Evolutionary conservation across 2,888 invertebrate genomes (phyloP).

Genomic region (Chelonus formosanus): DNA sequence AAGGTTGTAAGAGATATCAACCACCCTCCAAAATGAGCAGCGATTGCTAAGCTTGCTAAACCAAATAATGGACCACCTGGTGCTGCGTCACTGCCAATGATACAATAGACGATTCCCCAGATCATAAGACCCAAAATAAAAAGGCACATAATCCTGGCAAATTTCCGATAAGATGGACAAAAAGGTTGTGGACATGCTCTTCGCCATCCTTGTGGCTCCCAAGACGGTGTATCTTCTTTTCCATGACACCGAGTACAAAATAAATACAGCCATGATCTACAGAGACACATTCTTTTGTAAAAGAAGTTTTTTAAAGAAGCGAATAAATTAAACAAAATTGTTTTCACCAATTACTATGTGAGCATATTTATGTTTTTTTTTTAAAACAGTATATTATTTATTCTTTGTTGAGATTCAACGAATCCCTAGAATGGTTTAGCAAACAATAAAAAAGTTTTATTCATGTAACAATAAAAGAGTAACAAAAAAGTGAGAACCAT

Average conservation of each 20-base stretch:
- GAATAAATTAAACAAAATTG: background rate
- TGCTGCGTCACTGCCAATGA: conserved; percentile 80
- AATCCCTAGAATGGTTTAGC: too few species aligned
- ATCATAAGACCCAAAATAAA: conserved; percentile 77
- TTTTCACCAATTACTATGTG: too few species aligned
- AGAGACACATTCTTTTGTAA: too few species aligned
- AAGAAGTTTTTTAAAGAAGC: too few species aligned
- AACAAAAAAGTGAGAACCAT: too few species aligned
- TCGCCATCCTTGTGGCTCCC: conserved; percentile 85
- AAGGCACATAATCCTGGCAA: conserved; percentile 79
- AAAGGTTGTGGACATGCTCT: conserved; percentile 84
- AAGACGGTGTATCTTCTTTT: conserved; percentile 74
- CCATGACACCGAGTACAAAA: conserved; percentile 85
- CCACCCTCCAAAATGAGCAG: conserved; percentile 85
- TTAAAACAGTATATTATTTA: too few species aligned
- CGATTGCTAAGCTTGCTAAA: conserved; percentile 77
- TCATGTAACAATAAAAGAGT: too few species aligned
- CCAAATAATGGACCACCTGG: conserved; percentile 86
- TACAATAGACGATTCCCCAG: conserved; percentile 80
- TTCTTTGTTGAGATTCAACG: too few species aligned
- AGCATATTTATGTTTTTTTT: too few species aligned
- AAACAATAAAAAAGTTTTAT: too few species aligned
- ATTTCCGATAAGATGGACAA: conserved; percentile 84
- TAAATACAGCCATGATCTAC: conserved; percentile 84
- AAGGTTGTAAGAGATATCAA: conserved; percentile 80